Conservation (phyloP, 2,797 vertebrate species). For the Falco novaeseelandiae region DNA sequence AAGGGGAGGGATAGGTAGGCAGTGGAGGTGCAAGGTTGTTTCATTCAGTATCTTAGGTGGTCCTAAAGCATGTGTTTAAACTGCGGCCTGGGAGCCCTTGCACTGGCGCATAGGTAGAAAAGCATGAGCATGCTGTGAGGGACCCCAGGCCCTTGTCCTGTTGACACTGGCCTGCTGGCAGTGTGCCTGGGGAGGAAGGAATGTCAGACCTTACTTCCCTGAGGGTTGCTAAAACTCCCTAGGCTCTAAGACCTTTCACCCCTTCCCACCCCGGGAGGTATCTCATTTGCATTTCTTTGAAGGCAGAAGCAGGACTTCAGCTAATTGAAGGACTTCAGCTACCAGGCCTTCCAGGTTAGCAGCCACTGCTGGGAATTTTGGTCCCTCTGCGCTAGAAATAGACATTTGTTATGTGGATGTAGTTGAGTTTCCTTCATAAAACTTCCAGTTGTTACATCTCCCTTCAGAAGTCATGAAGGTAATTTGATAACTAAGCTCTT, state of each 20-base stretch:
- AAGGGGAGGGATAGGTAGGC: neutral
- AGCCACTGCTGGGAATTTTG: neutral
- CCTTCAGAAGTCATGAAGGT: neutral
- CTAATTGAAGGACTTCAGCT: neutral
- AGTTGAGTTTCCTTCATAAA: neutral
- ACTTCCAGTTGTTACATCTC: neutral
- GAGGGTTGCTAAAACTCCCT: neutral
- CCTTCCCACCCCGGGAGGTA: neutral
- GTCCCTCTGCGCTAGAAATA: neutral
- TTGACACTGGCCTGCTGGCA: neutral
- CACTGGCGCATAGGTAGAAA: neutral
- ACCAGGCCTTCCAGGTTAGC: neutral
- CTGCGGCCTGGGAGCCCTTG: neutral
- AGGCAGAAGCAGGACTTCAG: neutral
- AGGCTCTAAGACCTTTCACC: neutral
- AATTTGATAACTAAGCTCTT: neutral
- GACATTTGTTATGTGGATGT: neutral
- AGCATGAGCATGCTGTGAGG: fast-evolving
- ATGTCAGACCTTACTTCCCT: neutral
- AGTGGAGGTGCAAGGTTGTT: neutral
- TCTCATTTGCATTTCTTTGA: neutral
- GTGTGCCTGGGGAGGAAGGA: no score
- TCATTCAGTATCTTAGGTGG: fast-evolving
- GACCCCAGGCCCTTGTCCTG: neutral
- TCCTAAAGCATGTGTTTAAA: neutral